These are phyloP conservation scores for Petrophora chlorosata DNA, from an alignment of 2,888 invertebrate species.

Conservation along the genomic window DNA sequence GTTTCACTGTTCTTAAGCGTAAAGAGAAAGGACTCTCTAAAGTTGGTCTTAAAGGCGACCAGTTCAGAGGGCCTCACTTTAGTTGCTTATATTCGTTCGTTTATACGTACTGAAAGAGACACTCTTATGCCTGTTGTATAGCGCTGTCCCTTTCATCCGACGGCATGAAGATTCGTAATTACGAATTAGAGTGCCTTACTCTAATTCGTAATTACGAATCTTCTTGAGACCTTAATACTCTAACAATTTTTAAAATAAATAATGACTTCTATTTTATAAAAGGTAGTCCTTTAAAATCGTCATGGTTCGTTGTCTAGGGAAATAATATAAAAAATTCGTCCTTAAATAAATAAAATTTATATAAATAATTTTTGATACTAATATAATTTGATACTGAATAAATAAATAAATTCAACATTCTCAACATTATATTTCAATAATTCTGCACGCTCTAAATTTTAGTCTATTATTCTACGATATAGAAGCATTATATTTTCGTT, in stretches of 20 bases:
- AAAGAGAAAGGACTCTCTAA: no score
- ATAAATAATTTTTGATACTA: neutral
- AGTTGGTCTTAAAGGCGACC: no score
- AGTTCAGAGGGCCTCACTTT: no score
- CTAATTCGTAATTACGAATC: no score
- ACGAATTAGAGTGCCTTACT: no score
- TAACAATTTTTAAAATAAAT: neutral
- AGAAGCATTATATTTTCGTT: slow-evolving; percentile 31
- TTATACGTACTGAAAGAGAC: no score
- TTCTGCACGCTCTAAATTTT: slow-evolving; percentile 9
- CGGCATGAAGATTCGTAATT: no score
- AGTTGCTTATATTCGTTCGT: no score
- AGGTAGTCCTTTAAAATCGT: neutral
- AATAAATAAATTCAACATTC: neutral
- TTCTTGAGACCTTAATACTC: no score
- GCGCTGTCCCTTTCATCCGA: no score
- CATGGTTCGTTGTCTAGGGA: slow-evolving; percentile 16
- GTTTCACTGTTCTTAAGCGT: no score
- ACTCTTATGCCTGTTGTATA: no score
- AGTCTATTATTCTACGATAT: slow-evolving; percentile 30
- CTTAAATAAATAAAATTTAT: neutral
- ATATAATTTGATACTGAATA: neutral
- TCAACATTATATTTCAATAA: neutral
- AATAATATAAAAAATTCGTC: neutral
- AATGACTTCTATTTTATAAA: neutral